Percentiles rank a stretch among this genome's conserved stretches.
phyloP scores from a whole-genome alignment of 2,888 invertebrate genomes.

The Orchesellides sinensis region DNA sequence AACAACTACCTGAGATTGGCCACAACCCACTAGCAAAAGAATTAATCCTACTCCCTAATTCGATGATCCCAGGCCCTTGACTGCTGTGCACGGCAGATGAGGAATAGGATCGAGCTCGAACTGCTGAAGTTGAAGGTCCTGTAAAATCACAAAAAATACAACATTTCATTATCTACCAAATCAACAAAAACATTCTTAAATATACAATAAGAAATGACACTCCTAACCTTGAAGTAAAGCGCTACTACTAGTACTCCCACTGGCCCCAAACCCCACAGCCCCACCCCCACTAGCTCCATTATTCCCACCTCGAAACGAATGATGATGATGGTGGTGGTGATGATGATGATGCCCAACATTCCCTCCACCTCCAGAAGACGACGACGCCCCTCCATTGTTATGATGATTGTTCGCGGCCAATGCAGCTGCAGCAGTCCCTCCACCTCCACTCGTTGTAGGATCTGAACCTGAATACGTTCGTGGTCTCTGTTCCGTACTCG shows the following conservation, averaged over 20 bases:
- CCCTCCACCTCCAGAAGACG: constrained; percentile 1
- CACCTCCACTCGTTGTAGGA: constrained; percentile 38
- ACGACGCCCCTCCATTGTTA: constrained; percentile 33
- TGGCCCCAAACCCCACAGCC: constrained; percentile 20
- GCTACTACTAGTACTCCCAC: constrained; percentile 34
- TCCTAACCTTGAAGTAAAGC: constrained; percentile 45
- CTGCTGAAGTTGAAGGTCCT: constrained; percentile 57
- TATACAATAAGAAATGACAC: neutral
- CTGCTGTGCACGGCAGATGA: constrained; percentile 64
- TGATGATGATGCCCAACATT: constrained; percentile 24
- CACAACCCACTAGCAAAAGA: constrained; percentile 66
- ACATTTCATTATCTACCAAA: neutral
- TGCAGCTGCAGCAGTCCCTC: constrained; percentile 19
- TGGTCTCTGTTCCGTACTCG: constrained; percentile 68
- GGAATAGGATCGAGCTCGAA: constrained; percentile 67
- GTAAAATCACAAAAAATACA: neutral
- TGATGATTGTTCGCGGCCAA: constrained; percentile 13
- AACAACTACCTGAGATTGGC: constrained; percentile 66
- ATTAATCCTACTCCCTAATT: constrained; percentile 63
- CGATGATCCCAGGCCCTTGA: constrained; percentile 62
- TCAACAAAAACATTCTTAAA: neutral
- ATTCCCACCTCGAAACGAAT: constrained; percentile 41
- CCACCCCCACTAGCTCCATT: constrained; percentile 17
- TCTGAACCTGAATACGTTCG: constrained; percentile 71
- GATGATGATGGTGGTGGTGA: constrained; percentile 49